These are phyloP conservation scores for Emydoidea blandingii DNA, from an alignment of 2,797 vertebrate species.

Conservation along the genomic window DNA sequence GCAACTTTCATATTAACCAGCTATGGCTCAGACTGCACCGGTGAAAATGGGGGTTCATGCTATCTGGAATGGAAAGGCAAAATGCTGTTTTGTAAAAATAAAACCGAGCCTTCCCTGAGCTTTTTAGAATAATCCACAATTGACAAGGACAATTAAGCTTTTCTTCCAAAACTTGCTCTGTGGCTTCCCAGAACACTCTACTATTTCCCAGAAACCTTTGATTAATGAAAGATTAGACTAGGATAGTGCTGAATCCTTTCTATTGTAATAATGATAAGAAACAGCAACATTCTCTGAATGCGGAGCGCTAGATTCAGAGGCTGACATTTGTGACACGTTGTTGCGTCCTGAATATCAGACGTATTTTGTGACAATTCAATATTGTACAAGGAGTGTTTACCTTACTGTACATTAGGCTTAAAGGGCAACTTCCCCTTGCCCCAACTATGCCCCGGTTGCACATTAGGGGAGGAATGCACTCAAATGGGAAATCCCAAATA, in stretches of 20 bases:
- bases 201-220: fast-evolving
- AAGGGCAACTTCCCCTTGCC: not conserved
- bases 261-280: not conserved
- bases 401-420: not conserved
- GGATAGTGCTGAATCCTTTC: fast-evolving
- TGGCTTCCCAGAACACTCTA: not conserved
- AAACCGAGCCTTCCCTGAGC: not conserved
- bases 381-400: not conserved
- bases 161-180: not conserved
- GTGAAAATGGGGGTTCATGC: not conserved
- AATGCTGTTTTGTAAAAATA: not conserved
- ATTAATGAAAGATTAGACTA: not conserved
- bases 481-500: not conserved
- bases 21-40: not conserved
- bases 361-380: not conserved
- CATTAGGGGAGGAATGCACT: not conserved
- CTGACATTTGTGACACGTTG: not conserved
- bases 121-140: not conserved
- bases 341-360: not conserved
- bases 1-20: not conserved
- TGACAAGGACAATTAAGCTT: no score
- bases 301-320: not conserved
- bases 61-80: not conserved
- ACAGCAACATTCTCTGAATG: not conserved
- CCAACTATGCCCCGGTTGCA: not conserved